Evolutionary conservation across 2,797 vertebrate species (phyloP).

Genomic region (Chromobotia macracanthus): DNA sequence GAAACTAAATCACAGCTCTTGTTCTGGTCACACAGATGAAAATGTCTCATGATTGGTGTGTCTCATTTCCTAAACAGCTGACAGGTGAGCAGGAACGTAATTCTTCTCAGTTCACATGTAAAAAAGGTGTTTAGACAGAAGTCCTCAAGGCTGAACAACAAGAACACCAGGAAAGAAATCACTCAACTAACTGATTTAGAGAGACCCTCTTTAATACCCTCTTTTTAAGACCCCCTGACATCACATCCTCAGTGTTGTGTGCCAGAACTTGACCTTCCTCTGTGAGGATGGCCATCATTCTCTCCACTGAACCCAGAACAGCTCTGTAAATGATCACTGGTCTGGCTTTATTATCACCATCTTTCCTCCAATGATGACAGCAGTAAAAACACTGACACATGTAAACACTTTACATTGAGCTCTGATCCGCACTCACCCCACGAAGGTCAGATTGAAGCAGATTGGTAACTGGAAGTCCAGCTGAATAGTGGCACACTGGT

Average conservation of each 20-base stretch:
- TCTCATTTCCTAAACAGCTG: too few species aligned
- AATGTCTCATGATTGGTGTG: neutral
- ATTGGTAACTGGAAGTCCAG: constrained; percentile 95
- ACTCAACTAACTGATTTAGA: neutral
- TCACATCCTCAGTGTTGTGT: neutral
- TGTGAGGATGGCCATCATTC: constrained; percentile 94
- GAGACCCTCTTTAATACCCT: too few species aligned
- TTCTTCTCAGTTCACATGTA: too few species aligned
- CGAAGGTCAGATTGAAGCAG: constrained; percentile 89
- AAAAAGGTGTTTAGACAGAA: too few species aligned
- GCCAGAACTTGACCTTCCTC: constrained; percentile 80
- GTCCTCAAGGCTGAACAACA: too few species aligned
- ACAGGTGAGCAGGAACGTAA: too few species aligned
- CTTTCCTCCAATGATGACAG: constrained; percentile 70
- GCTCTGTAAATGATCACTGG: constrained; percentile 98
- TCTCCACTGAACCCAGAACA: constrained; percentile 91
- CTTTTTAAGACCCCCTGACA: too few species aligned
- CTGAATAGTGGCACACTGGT: constrained; percentile 96
- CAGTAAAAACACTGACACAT: neutral
- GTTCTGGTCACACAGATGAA: neutral
- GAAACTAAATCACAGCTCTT: too few species aligned
- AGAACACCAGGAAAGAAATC: neutral
- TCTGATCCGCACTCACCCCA: constrained; percentile 82
- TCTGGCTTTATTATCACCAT: constrained; percentile 84
- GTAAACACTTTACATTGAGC: neutral